Evolutionary conservation across 2,888 invertebrate species (phyloP).

Genomic region (Loripinus fragilis): DNA sequence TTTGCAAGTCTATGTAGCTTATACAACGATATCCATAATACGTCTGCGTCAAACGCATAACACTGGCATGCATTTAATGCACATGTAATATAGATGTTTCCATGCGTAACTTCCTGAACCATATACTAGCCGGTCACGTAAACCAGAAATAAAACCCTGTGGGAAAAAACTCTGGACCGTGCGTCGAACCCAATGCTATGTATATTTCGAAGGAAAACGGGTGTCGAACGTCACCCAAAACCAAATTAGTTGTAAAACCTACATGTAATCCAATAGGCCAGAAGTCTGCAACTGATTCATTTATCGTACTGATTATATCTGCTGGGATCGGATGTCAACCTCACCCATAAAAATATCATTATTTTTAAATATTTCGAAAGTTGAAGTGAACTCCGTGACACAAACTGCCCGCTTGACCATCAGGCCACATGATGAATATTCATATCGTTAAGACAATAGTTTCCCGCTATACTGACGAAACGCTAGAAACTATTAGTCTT

Average conservation of each 20-base stretch:
- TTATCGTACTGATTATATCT: too few species aligned
- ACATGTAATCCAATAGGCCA: background rate
- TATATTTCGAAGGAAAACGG: background rate
- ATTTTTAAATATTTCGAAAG: background rate
- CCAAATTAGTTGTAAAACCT: background rate
- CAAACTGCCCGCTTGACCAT: background rate
- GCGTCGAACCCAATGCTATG: background rate
- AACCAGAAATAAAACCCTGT: slow-evolving; percentile 13
- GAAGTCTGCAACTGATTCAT: background rate
- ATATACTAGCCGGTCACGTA: too few species aligned
- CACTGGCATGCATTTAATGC: too few species aligned
- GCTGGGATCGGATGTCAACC: background rate
- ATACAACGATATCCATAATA: too few species aligned
- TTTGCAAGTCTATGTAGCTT: too few species aligned
- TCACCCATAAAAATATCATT: background rate
- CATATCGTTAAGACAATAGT: slow-evolving; percentile 9
- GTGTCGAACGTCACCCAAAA: background rate
- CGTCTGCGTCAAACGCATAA: too few species aligned
- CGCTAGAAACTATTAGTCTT: slow-evolving; percentile 15
- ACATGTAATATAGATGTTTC: too few species aligned
- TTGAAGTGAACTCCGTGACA: slow-evolving; percentile 1
- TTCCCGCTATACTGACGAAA: slow-evolving; percentile 11
- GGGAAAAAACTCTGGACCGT: slow-evolving; percentile 10
- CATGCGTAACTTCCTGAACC: too few species aligned
- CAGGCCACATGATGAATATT: background rate